Evolutionary conservation across 2,888 invertebrate species (phyloP).

Genomic region (Eucriotettix oculatus): DNA sequence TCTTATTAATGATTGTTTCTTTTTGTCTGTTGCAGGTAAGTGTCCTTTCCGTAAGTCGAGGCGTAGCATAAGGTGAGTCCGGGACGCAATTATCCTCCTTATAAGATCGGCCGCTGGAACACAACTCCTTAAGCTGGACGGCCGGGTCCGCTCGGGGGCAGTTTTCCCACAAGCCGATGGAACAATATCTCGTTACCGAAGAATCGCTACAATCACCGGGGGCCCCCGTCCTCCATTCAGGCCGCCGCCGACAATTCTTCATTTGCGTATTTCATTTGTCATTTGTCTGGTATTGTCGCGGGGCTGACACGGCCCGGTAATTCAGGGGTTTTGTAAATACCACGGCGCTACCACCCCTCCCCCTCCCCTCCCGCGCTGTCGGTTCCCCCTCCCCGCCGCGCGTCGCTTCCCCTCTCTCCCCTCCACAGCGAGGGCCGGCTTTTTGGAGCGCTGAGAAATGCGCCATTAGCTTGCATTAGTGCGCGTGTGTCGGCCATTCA

Average conservation of each 20-base stretch:
- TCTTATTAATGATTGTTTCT: no score
- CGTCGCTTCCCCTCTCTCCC: not conserved
- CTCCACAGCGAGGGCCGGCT: not conserved
- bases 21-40: no score
- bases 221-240: constrained; percentile 23
- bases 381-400: not conserved
- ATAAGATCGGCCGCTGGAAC: not conserved
- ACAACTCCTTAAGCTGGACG: not conserved
- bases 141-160: constrained; percentile 5
- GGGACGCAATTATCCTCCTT: no score
- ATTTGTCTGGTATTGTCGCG: constrained; percentile 31
- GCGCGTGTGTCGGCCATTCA: not conserved
- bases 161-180: not conserved
- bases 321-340: constrained; percentile 13
- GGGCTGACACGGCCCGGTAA: constrained; percentile 8
- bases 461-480: constrained; percentile 12
- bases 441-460: constrained; percentile 9
- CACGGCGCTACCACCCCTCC: not conserved
- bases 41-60: no score
- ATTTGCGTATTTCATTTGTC: constrained; percentile 37
- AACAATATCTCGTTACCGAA: constrained; percentile 12
- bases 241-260: constrained; percentile 32
- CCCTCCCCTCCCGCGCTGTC: not conserved
- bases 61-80: no score
- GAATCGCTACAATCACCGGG: constrained; percentile 8